A percentile compares a stretch with the other conserved stretches of the same genome.
These are phyloP conservation scores for Ochotona curzoniae DNA, from an alignment of 2,113 vertebrate genomes.

Conservation along the genomic window DNA sequence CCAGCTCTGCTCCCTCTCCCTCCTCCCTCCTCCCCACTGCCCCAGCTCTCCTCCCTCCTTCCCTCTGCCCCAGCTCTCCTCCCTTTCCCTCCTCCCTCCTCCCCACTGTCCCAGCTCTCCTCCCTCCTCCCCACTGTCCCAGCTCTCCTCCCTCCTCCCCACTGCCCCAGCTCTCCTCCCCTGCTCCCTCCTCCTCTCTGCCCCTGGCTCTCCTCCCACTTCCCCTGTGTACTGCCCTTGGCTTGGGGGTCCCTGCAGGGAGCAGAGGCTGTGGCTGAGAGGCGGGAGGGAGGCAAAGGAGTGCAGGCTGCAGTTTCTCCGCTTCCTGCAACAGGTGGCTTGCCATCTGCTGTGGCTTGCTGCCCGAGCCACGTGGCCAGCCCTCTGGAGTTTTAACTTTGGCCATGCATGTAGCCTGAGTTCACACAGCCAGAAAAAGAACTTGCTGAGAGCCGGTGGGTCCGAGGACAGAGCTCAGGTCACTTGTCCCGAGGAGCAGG, in stretches of 20 bases:
- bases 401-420: constrained; percentile 50
- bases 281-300: not conserved
- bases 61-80: too few species aligned
- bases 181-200: too few species aligned
- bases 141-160: too few species aligned
- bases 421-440: constrained; percentile 79
- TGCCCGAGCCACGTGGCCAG: constrained; percentile 41
- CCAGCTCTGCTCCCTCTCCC: too few species aligned
- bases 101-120: too few species aligned
- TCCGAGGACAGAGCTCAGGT: constrained; percentile 48
- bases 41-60: too few species aligned
- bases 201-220: too few species aligned
- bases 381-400: constrained; percentile 56
- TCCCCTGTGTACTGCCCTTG: fast-evolving
- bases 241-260: fast-evolving
- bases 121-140: too few species aligned
- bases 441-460: not conserved
- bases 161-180: too few species aligned
- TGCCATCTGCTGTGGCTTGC: constrained; percentile 73
- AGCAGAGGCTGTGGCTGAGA: not conserved
- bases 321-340: constrained; percentile 77
- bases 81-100: too few species aligned
- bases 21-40: too few species aligned
- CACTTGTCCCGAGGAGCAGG: constrained; percentile 48
- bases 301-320: not conserved